Evolutionary conservation across 2,888 invertebrate species (phyloP).

Genomic region (Celastrina argiolus): DNA sequence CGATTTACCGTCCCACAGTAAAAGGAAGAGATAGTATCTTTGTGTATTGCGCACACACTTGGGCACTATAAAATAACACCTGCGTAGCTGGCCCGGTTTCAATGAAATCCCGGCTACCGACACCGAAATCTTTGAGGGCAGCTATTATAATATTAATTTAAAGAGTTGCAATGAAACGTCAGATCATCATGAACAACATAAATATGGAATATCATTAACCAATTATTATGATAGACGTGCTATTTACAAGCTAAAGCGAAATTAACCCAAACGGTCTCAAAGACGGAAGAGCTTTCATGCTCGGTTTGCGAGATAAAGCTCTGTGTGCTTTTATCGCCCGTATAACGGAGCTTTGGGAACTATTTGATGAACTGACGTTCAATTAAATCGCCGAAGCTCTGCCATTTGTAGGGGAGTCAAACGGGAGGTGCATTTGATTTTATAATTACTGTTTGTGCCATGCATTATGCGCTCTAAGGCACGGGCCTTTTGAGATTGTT

Average conservation of each 20-base stretch:
- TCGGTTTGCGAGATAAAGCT: conserved; percentile 1
- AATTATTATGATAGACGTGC: not conserved
- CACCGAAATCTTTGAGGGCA: too few species aligned
- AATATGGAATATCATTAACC: not conserved
- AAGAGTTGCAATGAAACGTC: too few species aligned
- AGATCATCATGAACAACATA: too few species aligned
- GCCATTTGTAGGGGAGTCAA: not conserved
- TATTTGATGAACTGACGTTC: conserved; percentile 18
- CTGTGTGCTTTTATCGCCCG: conserved; percentile 14
- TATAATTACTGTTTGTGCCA: not conserved
- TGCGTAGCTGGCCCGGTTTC: too few species aligned
- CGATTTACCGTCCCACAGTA: too few species aligned
- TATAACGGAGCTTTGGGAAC: conserved; percentile 17
- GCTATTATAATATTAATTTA: too few species aligned
- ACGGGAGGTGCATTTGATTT: not conserved
- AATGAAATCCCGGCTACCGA: too few species aligned
- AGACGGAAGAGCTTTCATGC: conserved; percentile 15
- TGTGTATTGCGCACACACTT: too few species aligned
- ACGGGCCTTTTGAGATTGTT: too few species aligned
- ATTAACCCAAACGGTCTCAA: conserved; percentile 12
- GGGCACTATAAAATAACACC: too few species aligned
- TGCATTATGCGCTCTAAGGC: too few species aligned
- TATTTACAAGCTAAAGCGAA: conserved; percentile 7
- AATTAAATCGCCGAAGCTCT: not conserved
- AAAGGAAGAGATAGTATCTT: too few species aligned